Evolutionary conservation across 2,888 invertebrate species (phyloP), one percentile per base, ranked within the genome.

Genomic region (Orchesellides sinensis): DNA sequence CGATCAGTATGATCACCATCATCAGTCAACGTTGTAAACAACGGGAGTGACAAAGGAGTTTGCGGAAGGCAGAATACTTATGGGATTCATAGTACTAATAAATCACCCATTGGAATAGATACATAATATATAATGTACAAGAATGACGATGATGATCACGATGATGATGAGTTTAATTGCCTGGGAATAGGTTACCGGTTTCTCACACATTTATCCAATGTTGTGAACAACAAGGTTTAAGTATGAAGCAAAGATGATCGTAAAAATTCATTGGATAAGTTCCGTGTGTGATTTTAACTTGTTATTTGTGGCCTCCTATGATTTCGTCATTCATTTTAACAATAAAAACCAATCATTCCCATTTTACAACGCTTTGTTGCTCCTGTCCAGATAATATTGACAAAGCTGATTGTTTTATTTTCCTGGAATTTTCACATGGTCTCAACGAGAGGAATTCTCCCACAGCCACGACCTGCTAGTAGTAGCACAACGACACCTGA

Each of bases 131-230:
- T n/a, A 8, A 2, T 23, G 40, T 32, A 4, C 25, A 47, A 77
- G 2, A 25, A 27, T 52, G 23, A 21, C 47, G 29, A 54, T 32
- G 59, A 61, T n/a, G n/a, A n/a, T n/a, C n/a, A n/a, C n/a, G n/a
- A n/a, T n/a, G 27, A 66, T 66, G 35, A 52, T 59, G 35, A 72
- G 49, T 61, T 68, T 81, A 81, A 81, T 74, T 74, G 74, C 74
- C 40, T 68, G 66, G 69, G 81, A 81, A 81, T 74, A 68, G 73
- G 81, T 66, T 73, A 73, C 81, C 56, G 68, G 81, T 81, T 81
- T 74, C 81, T 74, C 74, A 81, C 81, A 81, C 68, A 73, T 72
- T 81, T 66, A n/a, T 27, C 25, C 56, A 40, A 21, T 52, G 63
- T 29, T 61, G 61, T 35, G 17, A 35, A 59, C 1, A 40, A n/a